Conservation (phyloP, 2,888 invertebrate species). For the Drosophila kuntzei region DNA sequence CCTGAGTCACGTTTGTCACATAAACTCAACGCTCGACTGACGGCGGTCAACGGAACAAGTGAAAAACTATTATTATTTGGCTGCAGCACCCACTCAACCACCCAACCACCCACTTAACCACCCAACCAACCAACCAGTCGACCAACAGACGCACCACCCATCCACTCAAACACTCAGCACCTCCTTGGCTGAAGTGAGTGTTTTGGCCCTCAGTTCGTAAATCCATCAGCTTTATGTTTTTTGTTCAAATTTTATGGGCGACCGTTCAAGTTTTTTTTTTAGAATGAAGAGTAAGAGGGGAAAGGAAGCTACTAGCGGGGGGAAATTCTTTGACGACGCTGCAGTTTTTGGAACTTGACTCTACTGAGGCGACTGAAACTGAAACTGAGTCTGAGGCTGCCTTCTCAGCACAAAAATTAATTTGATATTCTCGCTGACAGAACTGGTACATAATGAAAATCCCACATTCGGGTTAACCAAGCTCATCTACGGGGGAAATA, state of each 20-base stretch:
- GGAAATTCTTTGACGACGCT: constrained; percentile 56
- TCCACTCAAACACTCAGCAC: constrained; percentile 46
- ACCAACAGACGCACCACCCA: constrained; percentile 3
- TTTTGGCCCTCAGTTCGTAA: constrained; percentile 68
- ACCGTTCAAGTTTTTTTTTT: constrained; percentile 32
- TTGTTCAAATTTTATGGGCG: constrained; percentile 66
- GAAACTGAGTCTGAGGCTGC: constrained; percentile 1
- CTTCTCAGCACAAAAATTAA: constrained; percentile 64
- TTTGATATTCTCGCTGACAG: constrained; percentile 51
- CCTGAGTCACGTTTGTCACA: constrained; percentile 81
- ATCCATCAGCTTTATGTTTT: constrained; percentile 76
- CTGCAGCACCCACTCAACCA: constrained; percentile 51
- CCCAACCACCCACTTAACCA: constrained; percentile 10
- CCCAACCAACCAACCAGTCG: background rate
- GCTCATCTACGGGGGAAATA: background rate
- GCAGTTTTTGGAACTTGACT: constrained; percentile 54
- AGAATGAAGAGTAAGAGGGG: background rate
- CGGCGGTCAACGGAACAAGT: constrained; percentile 79
- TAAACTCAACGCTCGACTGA: constrained; percentile 78
- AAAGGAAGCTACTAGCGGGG: background rate
- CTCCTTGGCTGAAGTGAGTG: constrained; percentile 52
- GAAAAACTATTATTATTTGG: constrained; percentile 81
- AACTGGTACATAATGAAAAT: constrained; percentile 36
- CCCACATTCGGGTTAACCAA: constrained; percentile 20
- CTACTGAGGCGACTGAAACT: constrained; percentile 6